These are phyloP conservation scores for Drosophila fulvimacula DNA, from an alignment of 2,888 invertebrate species.

Conservation along the genomic window DNA sequence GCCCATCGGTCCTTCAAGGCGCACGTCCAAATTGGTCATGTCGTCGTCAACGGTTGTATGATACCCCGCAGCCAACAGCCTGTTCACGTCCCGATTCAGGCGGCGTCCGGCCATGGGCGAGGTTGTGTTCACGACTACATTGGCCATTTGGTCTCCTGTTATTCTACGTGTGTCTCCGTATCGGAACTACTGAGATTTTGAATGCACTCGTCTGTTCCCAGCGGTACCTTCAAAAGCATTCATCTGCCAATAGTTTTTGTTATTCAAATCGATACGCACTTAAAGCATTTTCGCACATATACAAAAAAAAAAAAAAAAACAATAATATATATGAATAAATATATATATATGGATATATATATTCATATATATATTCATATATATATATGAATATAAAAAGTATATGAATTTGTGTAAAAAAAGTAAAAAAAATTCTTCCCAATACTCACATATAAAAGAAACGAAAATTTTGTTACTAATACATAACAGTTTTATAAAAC, in stretches of 20 bases:
- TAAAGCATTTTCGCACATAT: not conserved
- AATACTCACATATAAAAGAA: conserved; percentile 64
- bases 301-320: not conserved
- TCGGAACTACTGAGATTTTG: conserved; percentile 66
- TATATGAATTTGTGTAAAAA: not conserved
- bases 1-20: conserved; percentile 64
- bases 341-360: too few relatives aligned
- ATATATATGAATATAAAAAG: not conserved
- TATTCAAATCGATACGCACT: not conserved
- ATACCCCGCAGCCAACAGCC: conserved; percentile 62
- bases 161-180: conserved; percentile 51
- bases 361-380: not conserved
- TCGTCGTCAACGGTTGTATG: conserved; percentile 53
- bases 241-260: conserved; percentile 36
- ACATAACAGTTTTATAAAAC: conserved; percentile 47
- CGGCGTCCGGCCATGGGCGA: conserved; percentile 68
- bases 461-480: conserved; percentile 57
- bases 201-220: conserved; percentile 69
- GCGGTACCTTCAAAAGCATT: conserved; percentile 65
- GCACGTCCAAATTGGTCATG: conserved; percentile 59
- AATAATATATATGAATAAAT: too few relatives aligned
- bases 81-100: conserved; percentile 61
- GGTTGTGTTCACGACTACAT: conserved; percentile 65
- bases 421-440: not conserved
- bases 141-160: conserved; percentile 63